Percentiles rank a stretch among this genome's conserved stretches.
Conservation (phyloP, 2,888 invertebrate genomes). For the Hypena proboscidalis region DNA sequence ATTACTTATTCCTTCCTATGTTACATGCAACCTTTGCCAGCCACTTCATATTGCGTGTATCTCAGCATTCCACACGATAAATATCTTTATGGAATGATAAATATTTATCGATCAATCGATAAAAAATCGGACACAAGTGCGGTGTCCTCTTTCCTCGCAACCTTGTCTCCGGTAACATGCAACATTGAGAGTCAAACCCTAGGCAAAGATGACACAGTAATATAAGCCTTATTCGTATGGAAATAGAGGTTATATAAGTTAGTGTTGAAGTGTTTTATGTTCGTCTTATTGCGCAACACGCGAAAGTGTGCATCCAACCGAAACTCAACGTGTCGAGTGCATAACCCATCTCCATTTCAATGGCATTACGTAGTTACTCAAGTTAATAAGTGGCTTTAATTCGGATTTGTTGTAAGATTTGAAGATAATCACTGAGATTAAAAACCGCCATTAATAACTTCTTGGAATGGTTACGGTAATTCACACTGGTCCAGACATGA, state of each 20-base stretch:
- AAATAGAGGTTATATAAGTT: slow-evolving; percentile 33
- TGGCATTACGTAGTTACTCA: slow-evolving; percentile 40
- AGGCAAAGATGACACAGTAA: slow-evolving; percentile 8
- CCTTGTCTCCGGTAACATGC: slow-evolving; percentile 50
- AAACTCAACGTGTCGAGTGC: slow-evolving; percentile 44
- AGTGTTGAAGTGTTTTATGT: slow-evolving; percentile 23
- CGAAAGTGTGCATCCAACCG: slow-evolving; percentile 70
- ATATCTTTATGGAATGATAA: slow-evolving; percentile 21
- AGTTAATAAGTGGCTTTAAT: slow-evolving; percentile 12
- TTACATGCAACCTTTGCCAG: not conserved
- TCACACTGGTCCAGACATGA: not conserved
- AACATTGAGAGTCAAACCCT: slow-evolving; percentile 11
- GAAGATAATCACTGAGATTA: slow-evolving; percentile 3
- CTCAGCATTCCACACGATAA: slow-evolving; percentile 3
- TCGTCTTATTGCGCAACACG: slow-evolving; percentile 55
- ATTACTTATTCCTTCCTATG: no score
- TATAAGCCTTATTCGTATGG: slow-evolving; percentile 37
- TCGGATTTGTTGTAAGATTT: slow-evolving; percentile 11
- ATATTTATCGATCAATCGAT: slow-evolving; percentile 44
- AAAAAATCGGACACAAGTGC: slow-evolving; percentile 40
- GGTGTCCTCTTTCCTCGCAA: slow-evolving; percentile 55
- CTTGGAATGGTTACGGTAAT: not conserved
- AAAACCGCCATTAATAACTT: not conserved
- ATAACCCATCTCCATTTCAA: slow-evolving; percentile 57
- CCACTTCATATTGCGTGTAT: slow-evolving; percentile 4